Evolutionary conservation across 2,113 vertebrate genomes (phyloP), one percentile per base, ranked within the genome.

Genomic region (Notarius quadriscutis): DNA sequence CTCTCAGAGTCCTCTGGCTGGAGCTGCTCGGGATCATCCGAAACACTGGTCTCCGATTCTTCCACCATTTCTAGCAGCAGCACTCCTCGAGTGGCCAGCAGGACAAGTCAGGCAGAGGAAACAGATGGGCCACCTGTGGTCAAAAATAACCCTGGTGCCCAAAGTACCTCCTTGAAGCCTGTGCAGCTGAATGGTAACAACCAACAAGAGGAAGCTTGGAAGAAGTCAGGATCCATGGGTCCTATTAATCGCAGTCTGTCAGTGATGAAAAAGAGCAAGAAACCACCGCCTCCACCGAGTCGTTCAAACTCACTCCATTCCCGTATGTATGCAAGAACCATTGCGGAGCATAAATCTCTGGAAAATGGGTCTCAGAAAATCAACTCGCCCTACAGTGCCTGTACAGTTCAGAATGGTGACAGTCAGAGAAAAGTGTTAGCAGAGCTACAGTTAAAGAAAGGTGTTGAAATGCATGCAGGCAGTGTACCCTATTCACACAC

Each of bases 11-110:
- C 93, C 1, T 97, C 97, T 87, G 95, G 94, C 78, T 99, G 97
- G 97, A 98, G 97, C 93, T 95, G 95, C 86, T 98, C 97, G 0
- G 96, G 96, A 22, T 99, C 98, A 41, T 98, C 98, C 0, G 97
- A 99, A 72, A 99, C 98, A 9, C 96, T 99, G 1, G 97, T 99
- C 7, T 99, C 98, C 0, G 96, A 99, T 57, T 97, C 97, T 41
- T 98, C 98, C 60, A 99, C 98, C 67, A 96, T 99, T 88, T 99
- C 95, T 81, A 94, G 88, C 86, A 93, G 91, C 0, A 95, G 95
- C 89, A 92, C 88, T 34, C 90, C 92, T 0, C 72, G 92, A 88
- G 0, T 93, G 72, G 74, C 78, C 83, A 91, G 90, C 84, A 91
- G 89, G 63, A 58, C 8, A 30, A 90, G 88, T 60, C 82, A 85